Evolutionary conservation across 2,113 vertebrate species (phyloP).

Genomic region (Aleadryas rufinucha): DNA sequence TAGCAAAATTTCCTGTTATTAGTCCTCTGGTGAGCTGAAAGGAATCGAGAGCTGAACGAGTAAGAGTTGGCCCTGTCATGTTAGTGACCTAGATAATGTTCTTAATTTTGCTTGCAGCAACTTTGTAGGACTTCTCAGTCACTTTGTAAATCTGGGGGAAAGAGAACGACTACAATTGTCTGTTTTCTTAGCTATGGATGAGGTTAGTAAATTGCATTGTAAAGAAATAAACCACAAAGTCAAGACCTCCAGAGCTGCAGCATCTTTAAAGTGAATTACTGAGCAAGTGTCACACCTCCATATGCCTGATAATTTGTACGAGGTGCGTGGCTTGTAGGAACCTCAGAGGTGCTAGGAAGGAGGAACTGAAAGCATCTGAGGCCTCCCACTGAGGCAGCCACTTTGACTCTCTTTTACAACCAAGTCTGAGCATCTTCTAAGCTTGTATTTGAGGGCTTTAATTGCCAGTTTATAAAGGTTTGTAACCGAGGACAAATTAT

Average conservation of each 20-base stretch:
- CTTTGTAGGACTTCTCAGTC: neutral
- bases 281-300: neutral
- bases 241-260: neutral
- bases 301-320: neutral
- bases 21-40: neutral
- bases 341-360: neutral
- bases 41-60: neutral
- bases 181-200: neutral
- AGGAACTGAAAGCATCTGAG: neutral
- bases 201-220: neutral
- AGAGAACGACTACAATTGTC: neutral
- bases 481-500: neutral
- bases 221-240: neutral
- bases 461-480: neutral
- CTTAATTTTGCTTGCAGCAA: neutral
- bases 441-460: neutral
- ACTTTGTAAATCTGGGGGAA: neutral
- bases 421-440: neutral
- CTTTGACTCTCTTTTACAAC: neutral
- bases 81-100: neutral
- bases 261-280: neutral
- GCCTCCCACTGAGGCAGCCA: neutral
- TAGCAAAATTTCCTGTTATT: neutral
- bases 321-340: accelerated
- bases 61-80: neutral